Conservation (phyloP, 2,113 vertebrate species). For the Syngnathus floridae region DNA sequence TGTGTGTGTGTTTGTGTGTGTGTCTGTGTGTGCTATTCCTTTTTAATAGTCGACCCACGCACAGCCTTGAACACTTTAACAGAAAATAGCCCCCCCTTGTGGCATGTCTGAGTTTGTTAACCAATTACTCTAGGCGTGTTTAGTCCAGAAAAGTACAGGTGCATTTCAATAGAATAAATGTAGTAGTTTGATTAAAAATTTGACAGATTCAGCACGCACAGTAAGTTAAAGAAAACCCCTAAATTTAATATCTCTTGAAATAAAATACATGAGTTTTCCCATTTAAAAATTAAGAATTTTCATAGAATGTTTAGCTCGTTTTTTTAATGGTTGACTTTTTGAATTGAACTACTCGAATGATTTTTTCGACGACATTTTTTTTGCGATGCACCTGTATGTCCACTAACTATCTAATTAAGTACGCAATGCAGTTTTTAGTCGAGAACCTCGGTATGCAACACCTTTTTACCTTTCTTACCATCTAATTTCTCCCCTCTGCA, state of each 20-base stretch:
- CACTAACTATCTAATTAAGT: not conserved
- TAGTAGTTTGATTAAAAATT: not conserved
- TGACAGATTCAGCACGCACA: not conserved
- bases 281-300: no score
- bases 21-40: not conserved
- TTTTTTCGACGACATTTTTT: not conserved
- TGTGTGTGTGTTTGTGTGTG: slow-evolving; percentile 13
- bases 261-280: no score
- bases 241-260: no score
- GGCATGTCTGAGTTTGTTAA: not conserved
- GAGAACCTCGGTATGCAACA: not conserved
- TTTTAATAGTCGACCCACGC: not conserved
- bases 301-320: no score
- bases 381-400: not conserved
- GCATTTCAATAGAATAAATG: not conserved
- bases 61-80: not conserved
- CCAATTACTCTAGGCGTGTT: not conserved
- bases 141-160: not conserved
- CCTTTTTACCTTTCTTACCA: not conserved
- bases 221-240: no score
- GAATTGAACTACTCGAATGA: not conserved
- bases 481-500: not conserved
- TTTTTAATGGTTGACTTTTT: not conserved
- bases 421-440: not conserved
- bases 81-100: not conserved